Percentiles rank a stretch among this genome's conserved stretches.
Evolutionary conservation across 2,113 vertebrate genomes (phyloP).

Genomic region (Spizaetus ornatus): DNA sequence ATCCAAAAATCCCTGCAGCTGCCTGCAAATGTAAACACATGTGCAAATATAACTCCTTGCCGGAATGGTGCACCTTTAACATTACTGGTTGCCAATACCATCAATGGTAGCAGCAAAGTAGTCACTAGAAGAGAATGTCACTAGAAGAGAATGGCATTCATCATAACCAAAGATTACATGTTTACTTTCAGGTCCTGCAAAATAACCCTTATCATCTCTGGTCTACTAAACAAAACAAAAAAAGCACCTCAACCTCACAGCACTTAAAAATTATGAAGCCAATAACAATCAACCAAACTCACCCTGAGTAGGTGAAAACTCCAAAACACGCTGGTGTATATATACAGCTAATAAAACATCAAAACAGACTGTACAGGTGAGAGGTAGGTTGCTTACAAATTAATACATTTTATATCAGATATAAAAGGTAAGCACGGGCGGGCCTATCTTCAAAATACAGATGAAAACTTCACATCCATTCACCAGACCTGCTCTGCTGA

Average conservation of each 20-base stretch:
- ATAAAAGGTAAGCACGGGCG: accelerated
- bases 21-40: neutral
- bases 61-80: neutral
- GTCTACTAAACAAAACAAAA: neutral
- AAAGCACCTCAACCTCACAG: neutral
- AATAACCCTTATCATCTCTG: neutral
- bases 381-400: neutral
- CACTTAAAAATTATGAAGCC: neutral
- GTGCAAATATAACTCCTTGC: neutral
- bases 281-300: neutral
- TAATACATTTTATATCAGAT: neutral
- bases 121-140: neutral
- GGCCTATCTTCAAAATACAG: neutral
- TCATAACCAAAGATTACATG: neutral
- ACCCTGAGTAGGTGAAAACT: neutral
- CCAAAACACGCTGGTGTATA: neutral
- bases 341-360: neutral
- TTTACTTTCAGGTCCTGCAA: neutral
- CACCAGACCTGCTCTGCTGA: neutral
- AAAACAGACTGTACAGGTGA: neutral
- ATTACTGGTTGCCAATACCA: neutral
- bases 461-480: neutral
- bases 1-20: neutral
- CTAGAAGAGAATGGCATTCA: neutral
- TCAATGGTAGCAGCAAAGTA: neutral